Percentiles rank a stretch among this genome's conserved stretches.
These are phyloP conservation scores for Falco berigora DNA, from an alignment of 2,797 vertebrate species.

Conservation along the genomic window DNA sequence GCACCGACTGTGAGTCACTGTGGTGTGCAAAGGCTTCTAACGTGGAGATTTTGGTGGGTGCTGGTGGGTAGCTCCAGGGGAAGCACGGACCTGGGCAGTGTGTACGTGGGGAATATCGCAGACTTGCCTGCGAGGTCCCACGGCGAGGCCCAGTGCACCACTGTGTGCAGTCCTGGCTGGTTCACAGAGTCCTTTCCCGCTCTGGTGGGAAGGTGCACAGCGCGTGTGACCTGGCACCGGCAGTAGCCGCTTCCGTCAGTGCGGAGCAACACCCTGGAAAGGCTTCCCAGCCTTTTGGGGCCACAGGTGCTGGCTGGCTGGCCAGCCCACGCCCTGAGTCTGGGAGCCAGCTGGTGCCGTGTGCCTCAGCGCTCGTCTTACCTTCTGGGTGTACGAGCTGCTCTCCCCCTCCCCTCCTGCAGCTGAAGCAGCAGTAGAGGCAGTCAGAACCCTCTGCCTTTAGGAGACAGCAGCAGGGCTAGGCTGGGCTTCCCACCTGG, in stretches of 20 bases:
- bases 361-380: not conserved
- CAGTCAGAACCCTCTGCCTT: not conserved
- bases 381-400: not conserved
- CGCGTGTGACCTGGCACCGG: not conserved
- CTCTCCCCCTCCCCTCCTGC: not conserved
- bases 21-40: fast-evolving
- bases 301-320: not conserved
- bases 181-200: not conserved
- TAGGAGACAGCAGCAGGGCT: not conserved
- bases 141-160: fast-evolving
- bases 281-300: not conserved
- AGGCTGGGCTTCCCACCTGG: not conserved
- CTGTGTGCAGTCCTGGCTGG: not conserved
- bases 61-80: not conserved
- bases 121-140: too few species aligned
- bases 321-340: not conserved
- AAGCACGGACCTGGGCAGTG: fast-evolving
- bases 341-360: not conserved
- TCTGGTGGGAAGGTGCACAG: not conserved
- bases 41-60: not conserved
- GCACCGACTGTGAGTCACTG: conserved; percentile 74
- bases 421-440: not conserved
- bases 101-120: fast-evolving
- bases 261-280: not conserved
- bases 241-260: fast-evolving